Evolutionary conservation across 1,140 invertebrate genomes (phyloP), one percentile per base, ranked within the genome.

Genomic region (Drusus annulatus): DNA sequence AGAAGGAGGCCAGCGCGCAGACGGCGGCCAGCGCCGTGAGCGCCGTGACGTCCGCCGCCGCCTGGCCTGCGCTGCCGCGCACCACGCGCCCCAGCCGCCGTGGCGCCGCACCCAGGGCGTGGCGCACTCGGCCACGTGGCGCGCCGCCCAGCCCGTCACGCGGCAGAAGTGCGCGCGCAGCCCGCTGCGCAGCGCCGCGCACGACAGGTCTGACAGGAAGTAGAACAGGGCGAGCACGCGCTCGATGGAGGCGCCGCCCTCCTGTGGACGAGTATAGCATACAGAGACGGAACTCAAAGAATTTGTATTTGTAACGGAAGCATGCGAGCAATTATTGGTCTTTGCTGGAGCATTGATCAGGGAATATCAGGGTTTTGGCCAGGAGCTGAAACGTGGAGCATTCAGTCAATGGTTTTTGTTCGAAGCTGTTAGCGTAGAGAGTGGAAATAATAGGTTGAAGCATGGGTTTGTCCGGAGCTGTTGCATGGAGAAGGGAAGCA

Each of bases 51-150:
- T 76, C 77, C 54, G 50, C 31, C 19, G 36, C 58, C 28, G 31
- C 60, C 71, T 19, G 58, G 45, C 10, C 23, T 1, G 19, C n/a
- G n/a, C 16, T 56, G 25, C 51, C 65, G 19, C 77, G 77, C n/a
- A 83, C 54, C 62, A 83, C 80, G 60, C 68, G 54, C 3, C 82
- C 82, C 82, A 83, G 74, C 82, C 82, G n/a, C 82, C 79, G 56
- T 81, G 82, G 45, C 82, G 68, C 2, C 62, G 58, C 16, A 79
- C 82, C 82, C 79, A 83, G 21, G 82, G 79, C 21, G 76, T 73
- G 51, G 79, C 82, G 52, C 82, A 75, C 36, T 83, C 82, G 16
- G 76, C 75, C 13, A 83, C 77, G 56, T 83, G 82, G 54, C 73
- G 71, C 21, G 79, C 79, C 25, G 79, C 82, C 82, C 82, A 83